Conservation (phyloP, 1,140 invertebrate species). For the Pogonomyrmex californicus region DNA sequence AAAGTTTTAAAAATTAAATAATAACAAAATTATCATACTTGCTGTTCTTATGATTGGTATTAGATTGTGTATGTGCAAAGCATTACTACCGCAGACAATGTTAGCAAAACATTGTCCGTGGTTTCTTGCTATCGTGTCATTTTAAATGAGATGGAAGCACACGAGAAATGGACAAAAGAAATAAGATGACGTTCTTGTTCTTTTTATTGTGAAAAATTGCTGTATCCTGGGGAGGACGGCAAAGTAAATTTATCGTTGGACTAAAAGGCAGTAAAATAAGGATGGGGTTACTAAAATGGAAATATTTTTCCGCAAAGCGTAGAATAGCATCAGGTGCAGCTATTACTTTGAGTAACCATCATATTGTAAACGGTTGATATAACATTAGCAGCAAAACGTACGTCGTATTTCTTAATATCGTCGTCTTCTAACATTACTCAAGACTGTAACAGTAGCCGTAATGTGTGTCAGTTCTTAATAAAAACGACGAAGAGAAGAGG, state of each 20-base stretch:
- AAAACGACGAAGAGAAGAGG: too few relatives aligned
- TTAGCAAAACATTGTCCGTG: neutral
- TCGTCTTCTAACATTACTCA: neutral
- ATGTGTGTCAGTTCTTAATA: neutral
- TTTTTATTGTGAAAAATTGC: conserved; percentile 52
- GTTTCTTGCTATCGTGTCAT: neutral
- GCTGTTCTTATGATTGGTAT: neutral
- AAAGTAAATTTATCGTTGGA: conserved; percentile 53
- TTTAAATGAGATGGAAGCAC: neutral
- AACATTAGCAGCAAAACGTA: neutral
- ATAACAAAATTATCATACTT: neutral
- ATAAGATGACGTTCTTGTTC: neutral
- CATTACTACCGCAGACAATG: neutral
- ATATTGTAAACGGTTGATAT: neutral
- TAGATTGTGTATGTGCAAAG: neutral
- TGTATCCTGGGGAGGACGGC: neutral
- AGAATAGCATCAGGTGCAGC: neutral
- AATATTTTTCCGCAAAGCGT: neutral
- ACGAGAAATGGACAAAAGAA: neutral
- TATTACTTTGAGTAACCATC: neutral
- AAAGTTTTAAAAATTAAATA: neutral
- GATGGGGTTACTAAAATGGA: neutral
- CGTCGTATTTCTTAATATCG: neutral
- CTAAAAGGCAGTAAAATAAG: conserved; percentile 36
- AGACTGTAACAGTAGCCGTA: neutral